phyloP scores from a whole-genome alignment of 2,113 vertebrate genomes.

The Pomatorhinus ruficollis region DNA sequence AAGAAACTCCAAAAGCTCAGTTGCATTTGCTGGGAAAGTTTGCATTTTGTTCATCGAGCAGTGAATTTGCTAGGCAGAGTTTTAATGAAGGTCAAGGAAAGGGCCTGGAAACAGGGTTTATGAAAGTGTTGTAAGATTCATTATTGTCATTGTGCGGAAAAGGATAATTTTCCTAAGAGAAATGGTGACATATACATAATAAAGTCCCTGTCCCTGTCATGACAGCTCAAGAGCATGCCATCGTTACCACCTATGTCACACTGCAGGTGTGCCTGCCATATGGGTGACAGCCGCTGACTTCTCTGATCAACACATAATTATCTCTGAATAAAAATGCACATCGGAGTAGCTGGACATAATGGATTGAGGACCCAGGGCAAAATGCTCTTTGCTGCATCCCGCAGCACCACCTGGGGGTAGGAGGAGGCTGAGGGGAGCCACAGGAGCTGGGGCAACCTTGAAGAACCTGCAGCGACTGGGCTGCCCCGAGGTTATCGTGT shows the following conservation, averaged over 20 bases:
- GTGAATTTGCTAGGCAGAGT: slow-evolving; percentile 48
- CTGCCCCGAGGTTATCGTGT: slow-evolving; percentile 76
- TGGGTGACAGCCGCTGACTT: slow-evolving; percentile 83
- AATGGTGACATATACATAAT: slow-evolving; percentile 85
- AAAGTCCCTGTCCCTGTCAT: slow-evolving; percentile 82
- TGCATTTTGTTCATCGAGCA: slow-evolving; percentile 35
- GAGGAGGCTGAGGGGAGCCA: slow-evolving; percentile 67
- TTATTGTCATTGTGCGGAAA: slow-evolving; percentile 83
- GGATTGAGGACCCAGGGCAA: slow-evolving; percentile 84
- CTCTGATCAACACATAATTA: slow-evolving; percentile 88
- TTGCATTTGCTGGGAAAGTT: slow-evolving; percentile 5
- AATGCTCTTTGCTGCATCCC: slow-evolving; percentile 70
- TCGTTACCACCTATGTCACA: slow-evolving; percentile 85
- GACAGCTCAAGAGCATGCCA: slow-evolving; percentile 83
- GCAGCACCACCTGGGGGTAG: slow-evolving; percentile 81
- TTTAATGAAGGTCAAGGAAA: slow-evolving; percentile 78
- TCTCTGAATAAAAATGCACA: slow-evolving; percentile 83
- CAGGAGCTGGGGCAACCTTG: slow-evolving; percentile 75
- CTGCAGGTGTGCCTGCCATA: slow-evolving; percentile 81
- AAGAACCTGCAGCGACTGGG: slow-evolving; percentile 46
- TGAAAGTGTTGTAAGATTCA: slow-evolving; percentile 84
- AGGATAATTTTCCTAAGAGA: slow-evolving; percentile 84
- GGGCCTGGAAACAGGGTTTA: slow-evolving; percentile 71
- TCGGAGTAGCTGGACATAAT: slow-evolving; percentile 82
- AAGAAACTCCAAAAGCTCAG: slow-evolving; percentile 23